phyloP scores from a whole-genome alignment of 2,113 vertebrate species.

The Nettapus auritus region DNA sequence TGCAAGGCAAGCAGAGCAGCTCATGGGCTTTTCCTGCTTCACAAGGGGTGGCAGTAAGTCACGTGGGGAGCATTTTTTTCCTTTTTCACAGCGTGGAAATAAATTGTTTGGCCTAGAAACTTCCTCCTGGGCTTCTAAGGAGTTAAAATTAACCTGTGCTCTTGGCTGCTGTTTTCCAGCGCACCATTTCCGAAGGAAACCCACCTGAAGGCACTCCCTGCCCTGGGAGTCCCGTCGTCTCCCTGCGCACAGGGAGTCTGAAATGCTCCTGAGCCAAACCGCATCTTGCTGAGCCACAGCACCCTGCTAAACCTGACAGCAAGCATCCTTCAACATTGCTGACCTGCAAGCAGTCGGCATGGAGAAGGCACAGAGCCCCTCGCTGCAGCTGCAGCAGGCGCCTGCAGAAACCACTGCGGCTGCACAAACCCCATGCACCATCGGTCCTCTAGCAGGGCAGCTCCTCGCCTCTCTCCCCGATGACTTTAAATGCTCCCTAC shows the following conservation, averaged over 20 bases:
- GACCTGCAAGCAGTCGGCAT: fast-evolving
- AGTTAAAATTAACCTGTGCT: not conserved
- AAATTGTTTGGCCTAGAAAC: not conserved
- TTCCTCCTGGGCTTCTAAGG: not conserved
- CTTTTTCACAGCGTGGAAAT: not conserved
- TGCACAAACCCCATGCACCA: fast-evolving
- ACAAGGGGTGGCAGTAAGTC: not conserved
- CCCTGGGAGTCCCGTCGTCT: not conserved
- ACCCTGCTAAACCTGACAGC: not conserved
- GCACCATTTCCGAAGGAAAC: not conserved
- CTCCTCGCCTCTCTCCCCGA: fast-evolving
- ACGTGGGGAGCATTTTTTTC: not conserved
- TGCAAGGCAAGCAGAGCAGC: not conserved
- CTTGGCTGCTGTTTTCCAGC: not conserved
- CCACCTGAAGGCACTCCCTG: not conserved
- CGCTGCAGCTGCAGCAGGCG: not conserved
- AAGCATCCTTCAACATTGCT: not conserved
- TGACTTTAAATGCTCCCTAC: not conserved
- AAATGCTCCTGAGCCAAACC: not conserved
- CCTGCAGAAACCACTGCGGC: not conserved
- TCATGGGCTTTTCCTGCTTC: not conserved
- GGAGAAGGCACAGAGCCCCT: not conserved
- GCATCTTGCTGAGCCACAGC: not conserved
- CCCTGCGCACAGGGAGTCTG: not conserved
- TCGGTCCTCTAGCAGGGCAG: not conserved